These are phyloP conservation scores for Carcharodon carcharias DNA, from an alignment of 2,797 vertebrate genomes.

Conservation along the genomic window DNA sequence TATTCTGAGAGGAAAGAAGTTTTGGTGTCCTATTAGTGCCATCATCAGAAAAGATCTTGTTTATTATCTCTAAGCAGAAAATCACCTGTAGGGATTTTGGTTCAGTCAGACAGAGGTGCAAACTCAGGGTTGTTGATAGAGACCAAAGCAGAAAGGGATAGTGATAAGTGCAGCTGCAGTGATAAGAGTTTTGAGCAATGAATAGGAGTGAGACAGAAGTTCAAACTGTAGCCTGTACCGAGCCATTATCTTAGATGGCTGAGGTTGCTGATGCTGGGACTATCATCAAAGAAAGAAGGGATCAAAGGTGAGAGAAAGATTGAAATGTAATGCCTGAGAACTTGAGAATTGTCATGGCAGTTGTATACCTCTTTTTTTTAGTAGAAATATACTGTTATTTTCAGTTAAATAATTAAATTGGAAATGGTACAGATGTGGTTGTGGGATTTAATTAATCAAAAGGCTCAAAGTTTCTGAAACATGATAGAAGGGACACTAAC, in stretches of 20 bases:
- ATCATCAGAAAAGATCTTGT: background rate
- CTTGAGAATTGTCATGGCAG: background rate
- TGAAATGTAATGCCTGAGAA: background rate
- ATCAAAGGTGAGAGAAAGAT: background rate
- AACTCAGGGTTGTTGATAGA: background rate
- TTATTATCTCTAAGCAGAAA: background rate
- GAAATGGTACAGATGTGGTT: background rate
- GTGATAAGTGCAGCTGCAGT: background rate
- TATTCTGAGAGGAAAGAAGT: background rate
- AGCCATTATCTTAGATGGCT: background rate
- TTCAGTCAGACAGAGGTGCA: background rate
- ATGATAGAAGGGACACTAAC: background rate
- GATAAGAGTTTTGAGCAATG: background rate
- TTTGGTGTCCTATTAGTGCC: background rate
- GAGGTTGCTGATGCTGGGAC: background rate
- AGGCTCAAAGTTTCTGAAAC: background rate
- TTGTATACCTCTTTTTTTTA: background rate
- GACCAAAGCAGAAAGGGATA: background rate
- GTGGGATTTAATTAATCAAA: background rate
- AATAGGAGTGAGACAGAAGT: background rate
- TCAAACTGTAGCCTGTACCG: background rate
- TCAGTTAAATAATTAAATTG: background rate
- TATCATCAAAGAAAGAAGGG: background rate
- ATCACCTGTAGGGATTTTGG: background rate
- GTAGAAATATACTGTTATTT: background rate